Evolutionary conservation across 2,888 invertebrate species (phyloP), one percentile per base, ranked within the genome.

Genomic region (Amiota mariae): DNA sequence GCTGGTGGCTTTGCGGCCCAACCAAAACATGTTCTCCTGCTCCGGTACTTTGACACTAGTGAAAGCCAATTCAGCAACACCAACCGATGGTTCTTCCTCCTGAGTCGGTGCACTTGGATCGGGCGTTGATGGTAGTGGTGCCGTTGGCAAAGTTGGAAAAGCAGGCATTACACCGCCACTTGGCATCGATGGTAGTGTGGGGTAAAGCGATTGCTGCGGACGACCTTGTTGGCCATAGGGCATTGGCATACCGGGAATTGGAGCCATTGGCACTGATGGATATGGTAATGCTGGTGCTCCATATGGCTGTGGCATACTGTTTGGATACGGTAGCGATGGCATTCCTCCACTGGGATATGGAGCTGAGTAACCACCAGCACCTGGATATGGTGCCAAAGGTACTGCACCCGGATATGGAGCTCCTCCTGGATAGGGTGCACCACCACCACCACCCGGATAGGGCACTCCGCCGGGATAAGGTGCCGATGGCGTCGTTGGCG

Each of bases 1-100:
- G 87, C 89, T 11, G 91, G 85, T 81, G 2, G 86, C 83, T 75
- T 84, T 91, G 89, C 87, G 84, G 6, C 87, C 74, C 87, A 88
- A 87, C 88, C 89, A 89, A 79, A 88, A 88, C 84, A 88, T 87
- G 61, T 89, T 88, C 71, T 89, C 88, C 74, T 85, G 86, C 73
- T 87, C 87, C 1, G 89, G 89, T 66, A 89, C 89, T 74, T 89
- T 87, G n/a, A 89, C 80, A 24, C 87, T 84, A 66, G 87, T 81
- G 49, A 88, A 89, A n/a, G 87, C 84, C 72, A 89, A 77, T 76
- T 89, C 89, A 20, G 86, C 80, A 3, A 88, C 74, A 36, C 87
- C 87, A 11, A 86, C 82, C 1, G 87, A 88, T 8, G 87, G 87
- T 66, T 87, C 87, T 56, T 87, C 87, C 70, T 81, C 81, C 8